Evolutionary conservation across 2,888 invertebrate species (phyloP).

Genomic region (Deilephila elpenor): DNA sequence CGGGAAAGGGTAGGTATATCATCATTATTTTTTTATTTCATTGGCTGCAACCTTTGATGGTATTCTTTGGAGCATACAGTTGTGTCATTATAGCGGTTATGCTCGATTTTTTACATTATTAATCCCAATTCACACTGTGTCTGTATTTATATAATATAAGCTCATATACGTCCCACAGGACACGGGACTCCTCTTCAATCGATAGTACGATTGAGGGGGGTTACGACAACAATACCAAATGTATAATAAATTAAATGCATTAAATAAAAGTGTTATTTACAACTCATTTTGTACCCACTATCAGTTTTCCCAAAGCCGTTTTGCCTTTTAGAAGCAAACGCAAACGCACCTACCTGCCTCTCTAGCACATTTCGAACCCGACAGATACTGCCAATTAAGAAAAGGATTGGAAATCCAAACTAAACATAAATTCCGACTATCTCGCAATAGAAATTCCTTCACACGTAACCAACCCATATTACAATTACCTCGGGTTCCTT

Average conservation of each 20-base stretch:
- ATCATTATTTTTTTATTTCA: no score
- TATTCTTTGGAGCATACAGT: no score
- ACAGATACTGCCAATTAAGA: constrained; percentile 24
- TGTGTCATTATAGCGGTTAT: no score
- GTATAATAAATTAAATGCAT: not conserved
- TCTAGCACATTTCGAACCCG: constrained; percentile 28
- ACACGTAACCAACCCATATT: constrained; percentile 16
- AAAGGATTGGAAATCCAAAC: constrained; percentile 20
- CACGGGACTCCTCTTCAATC: not conserved
- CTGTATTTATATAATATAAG: no score
- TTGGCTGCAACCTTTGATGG: no score
- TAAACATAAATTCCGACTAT: constrained; percentile 22
- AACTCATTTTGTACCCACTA: not conserved
- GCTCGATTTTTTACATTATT: no score
- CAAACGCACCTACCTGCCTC: constrained; percentile 10
- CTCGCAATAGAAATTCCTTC: constrained; percentile 18
- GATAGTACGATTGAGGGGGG: no score
- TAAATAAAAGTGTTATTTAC: not conserved
- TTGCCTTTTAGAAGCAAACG: not conserved
- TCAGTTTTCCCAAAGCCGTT: not conserved
- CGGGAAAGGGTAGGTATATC: no score
- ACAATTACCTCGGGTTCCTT: constrained; percentile 9
- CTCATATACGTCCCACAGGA: no score
- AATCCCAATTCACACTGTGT: no score
- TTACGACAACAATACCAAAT: no score